Evolutionary conservation across 2,113 vertebrate genomes (phyloP), one percentile per base, ranked within the genome.

Genomic region (Hippocampus comes): DNA sequence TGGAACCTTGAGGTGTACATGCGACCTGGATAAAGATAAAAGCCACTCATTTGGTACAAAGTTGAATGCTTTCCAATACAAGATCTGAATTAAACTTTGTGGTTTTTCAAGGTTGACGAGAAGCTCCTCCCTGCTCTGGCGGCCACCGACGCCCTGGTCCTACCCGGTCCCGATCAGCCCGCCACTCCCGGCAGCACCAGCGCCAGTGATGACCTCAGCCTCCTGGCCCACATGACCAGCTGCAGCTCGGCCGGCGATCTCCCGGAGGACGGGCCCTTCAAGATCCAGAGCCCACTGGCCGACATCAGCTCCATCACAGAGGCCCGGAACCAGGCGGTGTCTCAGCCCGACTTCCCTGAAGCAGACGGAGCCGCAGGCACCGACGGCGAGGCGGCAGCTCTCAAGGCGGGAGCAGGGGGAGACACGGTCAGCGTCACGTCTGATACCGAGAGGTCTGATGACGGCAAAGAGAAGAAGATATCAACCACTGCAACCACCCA

Each of bases 381-480:
- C 76, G 78, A 95, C 82, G 91, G 91, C 88, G 87, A 94, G 88
- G 78, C 92, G 82, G 77, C 90, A 12, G 94, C 94, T 64, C 93
- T 93, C 2, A 98, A 98, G 88, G 93, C 95, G n/a, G 95, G 98
- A 87, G 93, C 94, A 25, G 95, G 94, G 18, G 94, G 94, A 53
- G 97, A 99, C 84, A 89, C 91, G 21, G 86, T 87, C 76, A 94
- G 93, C 82, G 93, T 89, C 42, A 91, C 89, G 34, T 94, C 93
- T 3, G 97, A 99, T 79, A 98, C 97, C 0, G 97, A 99, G 91
- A 94, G 96, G 87, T 99, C 97, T 3, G 97, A 99, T 34, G 97
- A 99, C 78, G 96, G 96, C 73, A 98, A 96, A 78, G 97, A 99
- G 72, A 99, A 98, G 86, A 99, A 99, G 88, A 99, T 99, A 81